Evolutionary conservation across 2,797 vertebrate genomes (phyloP), one percentile per base, ranked within the genome.

Genomic region (Cyclura pinguis): DNA sequence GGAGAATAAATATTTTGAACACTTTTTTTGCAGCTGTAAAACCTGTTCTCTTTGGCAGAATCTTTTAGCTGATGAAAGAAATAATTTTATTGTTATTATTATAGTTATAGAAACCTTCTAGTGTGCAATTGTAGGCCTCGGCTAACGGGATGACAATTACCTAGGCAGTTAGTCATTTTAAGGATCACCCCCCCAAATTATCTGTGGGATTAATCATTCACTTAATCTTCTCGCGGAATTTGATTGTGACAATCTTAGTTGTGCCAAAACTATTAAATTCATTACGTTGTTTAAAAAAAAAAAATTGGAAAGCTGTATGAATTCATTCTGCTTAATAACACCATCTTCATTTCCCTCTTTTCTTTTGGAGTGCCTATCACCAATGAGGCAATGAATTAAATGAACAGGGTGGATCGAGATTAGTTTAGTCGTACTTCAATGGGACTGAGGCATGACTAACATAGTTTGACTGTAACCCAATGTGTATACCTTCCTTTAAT

Each of bases 171-270:
- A 92, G 83, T 88, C 91, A 55, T 2, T 85, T 91, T 91, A 62
- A 80, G 69, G 91, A 50, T 86, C 20, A 82, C 16, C 1, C 3
- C 81, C 42, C 42, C 42, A 84, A 62, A 88, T 72, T 84, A 89
- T 90, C 90, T 89, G 69, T 62, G 14, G 29, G 80, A 93, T 86
- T 96, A 94, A 94, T 93, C 92, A 92, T 93, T 94, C 90, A 92
- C 94, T 93, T 94, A 87, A 38, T 89, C 16, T 83, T 72, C 59
- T 6, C 50, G 84, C 74, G 52, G 85, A 92, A 91, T 57, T 62
- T 59, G 86, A 29, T 47, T 20, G 6, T 35, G 84, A 64, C 80
- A 78, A 86, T 83, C 80, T 67, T 94, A 69, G 72, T 6, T 64
- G 16, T 69, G 47, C 59, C 72, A 76, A 57, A 38, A 38, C n/a